Evolutionary conservation across 2,113 vertebrate genomes (phyloP), one percentile per base, ranked within the genome.

Genomic region (Platysteira castanea): DNA sequence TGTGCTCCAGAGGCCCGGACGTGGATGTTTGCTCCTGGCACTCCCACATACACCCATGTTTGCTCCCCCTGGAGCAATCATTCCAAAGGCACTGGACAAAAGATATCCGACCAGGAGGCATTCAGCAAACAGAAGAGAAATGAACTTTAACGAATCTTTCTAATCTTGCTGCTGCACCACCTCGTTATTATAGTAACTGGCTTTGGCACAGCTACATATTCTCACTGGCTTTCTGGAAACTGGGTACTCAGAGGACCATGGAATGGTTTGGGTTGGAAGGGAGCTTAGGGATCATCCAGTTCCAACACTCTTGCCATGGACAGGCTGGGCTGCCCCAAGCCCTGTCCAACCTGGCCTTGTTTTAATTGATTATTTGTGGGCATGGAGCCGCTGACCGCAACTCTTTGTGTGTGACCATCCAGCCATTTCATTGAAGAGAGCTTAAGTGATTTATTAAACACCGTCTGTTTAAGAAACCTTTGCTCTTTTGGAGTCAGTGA

Each of bases 341-440:
- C 42, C 35, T 63, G 31, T 37, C 56, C 64, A 63, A 9, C 18
- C 71, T 49, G 31, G 56, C 35, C 35, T 56, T 63, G 31, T 30
- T 77, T 33, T 37, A 63, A 70, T 49, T 63, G 42, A 77, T 77
- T 69, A 49, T 77, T 84, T 22, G 33, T 63, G 79, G 63, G 42
- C 41, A 42, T 35, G 0, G 0, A 83, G 41, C 17, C 1, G 0
- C 19, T 54, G 41, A 69, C 53, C 2, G 2, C 41, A 33, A 11
- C 8, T 1, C 54, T 44, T 24, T 63, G 49, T 63, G 56, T 21
- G 49, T 33, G 64, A 16, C 71, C n/a, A 47, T 68, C 54, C 78
- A 76, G 78, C 20, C 54, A 69, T 49, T 77, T 56, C 31, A 70
- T 2, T 37, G 35, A 11, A 61, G 37, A 79, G 47, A 71, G n/a